These are phyloP conservation scores for Clepsis dumicolana DNA, from an alignment of 2,888 invertebrate genomes.

Conservation along the genomic window DNA sequence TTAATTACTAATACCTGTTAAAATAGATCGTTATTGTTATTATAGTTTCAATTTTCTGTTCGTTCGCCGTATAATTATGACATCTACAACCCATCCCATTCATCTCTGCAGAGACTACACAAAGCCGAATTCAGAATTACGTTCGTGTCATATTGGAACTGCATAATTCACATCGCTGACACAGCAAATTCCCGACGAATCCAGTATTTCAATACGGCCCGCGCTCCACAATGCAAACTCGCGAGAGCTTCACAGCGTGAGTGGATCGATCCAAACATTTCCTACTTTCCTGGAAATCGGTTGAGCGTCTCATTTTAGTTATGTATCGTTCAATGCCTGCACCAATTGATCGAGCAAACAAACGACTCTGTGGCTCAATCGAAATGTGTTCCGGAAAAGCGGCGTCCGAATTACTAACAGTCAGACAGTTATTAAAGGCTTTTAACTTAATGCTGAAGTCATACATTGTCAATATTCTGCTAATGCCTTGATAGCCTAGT, in stretches of 20 bases:
- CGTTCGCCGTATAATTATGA: not conserved
- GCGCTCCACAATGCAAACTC: constrained; percentile 41
- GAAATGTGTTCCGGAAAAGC: not conserved
- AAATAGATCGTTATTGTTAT: no score
- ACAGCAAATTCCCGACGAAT: constrained; percentile 4
- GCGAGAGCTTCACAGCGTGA: constrained; percentile 55
- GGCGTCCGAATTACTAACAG: not conserved
- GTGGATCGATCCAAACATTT: constrained; percentile 70
- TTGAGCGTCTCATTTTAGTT: constrained; percentile 57
- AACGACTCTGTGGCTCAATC: not conserved
- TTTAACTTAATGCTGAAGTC: not conserved
- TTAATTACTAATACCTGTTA: not conserved
- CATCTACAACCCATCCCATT: not conserved
- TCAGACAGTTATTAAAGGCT: not conserved
- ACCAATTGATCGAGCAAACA: constrained; percentile 31
- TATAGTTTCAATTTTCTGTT: not conserved
- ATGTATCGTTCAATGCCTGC: constrained; percentile 47
- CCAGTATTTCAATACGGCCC: constrained; percentile 6
- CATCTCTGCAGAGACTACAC: not conserved
- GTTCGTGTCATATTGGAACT: not conserved
- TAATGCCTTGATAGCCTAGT: no score
- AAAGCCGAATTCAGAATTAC: constrained; percentile 5
- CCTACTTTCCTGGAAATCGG: constrained; percentile 67
- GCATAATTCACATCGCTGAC: constrained; percentile 15
- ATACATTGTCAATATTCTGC: not conserved